Conservation (phyloP, 2,888 invertebrate species). For the Volucella inanis region DNA sequence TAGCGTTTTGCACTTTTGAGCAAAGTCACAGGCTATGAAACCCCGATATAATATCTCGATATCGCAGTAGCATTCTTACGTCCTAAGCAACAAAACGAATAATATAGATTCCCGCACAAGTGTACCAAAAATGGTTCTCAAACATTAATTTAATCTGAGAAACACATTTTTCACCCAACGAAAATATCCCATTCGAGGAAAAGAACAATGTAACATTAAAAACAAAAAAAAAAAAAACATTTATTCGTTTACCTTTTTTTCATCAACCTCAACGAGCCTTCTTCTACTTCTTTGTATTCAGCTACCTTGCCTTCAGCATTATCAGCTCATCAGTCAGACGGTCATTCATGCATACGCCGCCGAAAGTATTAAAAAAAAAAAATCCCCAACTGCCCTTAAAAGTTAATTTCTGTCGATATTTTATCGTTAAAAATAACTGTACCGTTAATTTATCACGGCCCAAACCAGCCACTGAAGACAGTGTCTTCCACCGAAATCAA, state of each 20-base stretch:
- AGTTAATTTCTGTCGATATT: slow-evolving; percentile 75
- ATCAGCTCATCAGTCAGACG: slow-evolving; percentile 57
- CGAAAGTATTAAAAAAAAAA: slow-evolving; percentile 56
- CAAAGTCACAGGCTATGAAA: background rate
- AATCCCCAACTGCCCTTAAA: slow-evolving; percentile 66
- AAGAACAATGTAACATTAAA: slow-evolving; percentile 21
- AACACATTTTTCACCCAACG: slow-evolving; percentile 64
- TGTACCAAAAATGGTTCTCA: slow-evolving; percentile 48
- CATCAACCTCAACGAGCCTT: slow-evolving; percentile 59
- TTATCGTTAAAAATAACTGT: slow-evolving; percentile 70
- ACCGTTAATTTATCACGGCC: slow-evolving; percentile 73
- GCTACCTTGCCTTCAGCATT: slow-evolving; percentile 21
- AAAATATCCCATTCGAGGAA: slow-evolving; percentile 32
- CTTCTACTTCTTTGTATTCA: slow-evolving; percentile 23
- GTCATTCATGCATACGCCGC: slow-evolving; percentile 63
- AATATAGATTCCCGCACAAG: slow-evolving; percentile 8
- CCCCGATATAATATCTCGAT: slow-evolving; percentile 22
- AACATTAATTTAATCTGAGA: slow-evolving; percentile 69
- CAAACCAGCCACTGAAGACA: slow-evolving; percentile 62
- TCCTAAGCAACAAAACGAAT: slow-evolving; percentile 35
- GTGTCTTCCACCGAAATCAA: slow-evolving; percentile 5
- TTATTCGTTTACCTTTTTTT: slow-evolving; percentile 51
- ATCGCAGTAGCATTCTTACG: slow-evolving; percentile 53
- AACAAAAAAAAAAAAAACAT: slow-evolving; percentile 31
- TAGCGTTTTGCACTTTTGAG: background rate